Evolutionary conservation across 2,113 vertebrate species (phyloP).

Genomic region (Corythaeola cristata): DNA sequence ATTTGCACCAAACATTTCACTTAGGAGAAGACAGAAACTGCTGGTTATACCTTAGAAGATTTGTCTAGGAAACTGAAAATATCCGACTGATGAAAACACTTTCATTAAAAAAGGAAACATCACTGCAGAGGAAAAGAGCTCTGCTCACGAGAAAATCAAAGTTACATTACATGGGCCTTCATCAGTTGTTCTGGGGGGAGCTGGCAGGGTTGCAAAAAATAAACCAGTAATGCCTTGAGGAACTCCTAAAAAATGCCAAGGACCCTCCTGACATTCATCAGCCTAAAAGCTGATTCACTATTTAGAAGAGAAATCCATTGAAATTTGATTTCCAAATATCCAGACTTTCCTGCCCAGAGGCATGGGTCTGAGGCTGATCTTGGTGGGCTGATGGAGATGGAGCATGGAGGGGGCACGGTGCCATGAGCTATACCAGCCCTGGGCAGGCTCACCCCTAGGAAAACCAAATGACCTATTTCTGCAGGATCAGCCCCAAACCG

Average conservation of each 20-base stretch:
- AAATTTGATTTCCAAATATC: background rate
- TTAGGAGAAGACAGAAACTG: background rate
- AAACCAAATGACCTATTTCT: background rate
- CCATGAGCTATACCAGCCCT: accelerated
- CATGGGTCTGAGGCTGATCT: accelerated
- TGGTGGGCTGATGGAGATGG: background rate
- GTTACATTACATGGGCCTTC: background rate
- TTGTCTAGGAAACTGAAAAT: background rate
- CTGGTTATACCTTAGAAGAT: background rate
- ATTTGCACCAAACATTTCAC: background rate
- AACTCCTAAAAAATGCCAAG: background rate
- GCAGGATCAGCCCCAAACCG: background rate
- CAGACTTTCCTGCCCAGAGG: background rate
- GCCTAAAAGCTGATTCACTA: background rate
- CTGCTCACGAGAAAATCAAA: background rate
- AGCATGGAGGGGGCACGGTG: accelerated
- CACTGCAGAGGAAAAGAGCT: background rate
- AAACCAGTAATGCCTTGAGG: background rate
- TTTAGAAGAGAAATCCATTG: background rate
- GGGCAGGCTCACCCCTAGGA: accelerated
- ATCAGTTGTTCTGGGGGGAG: background rate
- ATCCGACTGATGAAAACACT: background rate
- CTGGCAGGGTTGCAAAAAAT: background rate
- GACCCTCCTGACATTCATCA: background rate
- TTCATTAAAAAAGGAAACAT: background rate